A percentile compares a stretch with the other conserved stretches of the same genome.
Evolutionary conservation across 2,113 vertebrate species (phyloP).

Genomic region (Anser brachyrhynchus): DNA sequence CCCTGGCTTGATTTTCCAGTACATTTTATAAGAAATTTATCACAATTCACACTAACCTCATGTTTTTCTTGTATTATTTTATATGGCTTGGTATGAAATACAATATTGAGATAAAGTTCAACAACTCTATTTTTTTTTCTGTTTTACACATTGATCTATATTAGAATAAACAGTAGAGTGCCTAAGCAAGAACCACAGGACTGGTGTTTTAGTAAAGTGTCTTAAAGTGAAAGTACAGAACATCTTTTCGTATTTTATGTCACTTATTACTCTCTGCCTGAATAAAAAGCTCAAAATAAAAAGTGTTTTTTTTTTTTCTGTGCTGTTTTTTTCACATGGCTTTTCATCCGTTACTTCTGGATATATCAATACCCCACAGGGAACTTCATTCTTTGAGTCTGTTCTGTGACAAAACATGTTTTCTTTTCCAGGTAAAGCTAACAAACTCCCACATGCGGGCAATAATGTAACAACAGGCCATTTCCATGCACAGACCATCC

Average conservation of each 20-base stretch:
- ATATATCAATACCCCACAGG: background rate
- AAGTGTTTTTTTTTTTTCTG: fast-evolving
- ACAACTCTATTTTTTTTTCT: background rate
- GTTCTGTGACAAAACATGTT: background rate
- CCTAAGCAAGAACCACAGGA: background rate
- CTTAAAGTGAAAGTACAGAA: background rate
- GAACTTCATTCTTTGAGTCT: background rate
- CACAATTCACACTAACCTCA: background rate
- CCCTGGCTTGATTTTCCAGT: background rate
- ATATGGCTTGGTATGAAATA: background rate
- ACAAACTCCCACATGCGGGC: background rate
- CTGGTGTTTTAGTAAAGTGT: background rate
- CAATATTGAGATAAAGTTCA: background rate
- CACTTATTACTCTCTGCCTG: background rate
- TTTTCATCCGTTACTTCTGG: background rate
- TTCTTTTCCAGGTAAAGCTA: background rate
- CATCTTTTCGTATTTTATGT: background rate
- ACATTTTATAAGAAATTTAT: background rate
- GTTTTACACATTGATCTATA: background rate
- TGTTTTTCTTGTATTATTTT: background rate
- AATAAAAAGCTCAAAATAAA: background rate
- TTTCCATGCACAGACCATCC: background rate
- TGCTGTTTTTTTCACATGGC: background rate
- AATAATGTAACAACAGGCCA: background rate
- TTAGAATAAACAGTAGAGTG: background rate